These are phyloP conservation scores for Vicugna pacos DNA, from an alignment of 2,113 vertebrate species.

Conservation along the genomic window DNA sequence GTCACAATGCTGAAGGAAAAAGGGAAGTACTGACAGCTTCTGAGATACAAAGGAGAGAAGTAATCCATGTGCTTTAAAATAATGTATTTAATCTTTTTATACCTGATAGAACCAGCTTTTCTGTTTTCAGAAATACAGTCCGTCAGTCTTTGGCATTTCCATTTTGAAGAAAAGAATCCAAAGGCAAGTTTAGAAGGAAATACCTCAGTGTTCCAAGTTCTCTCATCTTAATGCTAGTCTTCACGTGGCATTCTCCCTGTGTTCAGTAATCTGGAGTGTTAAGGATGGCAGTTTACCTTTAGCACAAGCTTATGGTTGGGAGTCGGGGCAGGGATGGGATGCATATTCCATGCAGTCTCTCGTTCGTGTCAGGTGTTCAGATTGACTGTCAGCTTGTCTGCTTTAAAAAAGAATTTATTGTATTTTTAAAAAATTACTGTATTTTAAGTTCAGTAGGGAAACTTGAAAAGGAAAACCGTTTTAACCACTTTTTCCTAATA, in stretches of 20 bases:
- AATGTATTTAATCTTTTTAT: conserved; percentile 6
- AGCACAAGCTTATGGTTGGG: neutral
- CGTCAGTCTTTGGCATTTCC: neutral
- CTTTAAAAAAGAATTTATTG: neutral
- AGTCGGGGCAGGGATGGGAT: neutral
- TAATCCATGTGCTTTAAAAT: neutral
- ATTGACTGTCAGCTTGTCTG: neutral
- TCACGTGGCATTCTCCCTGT: neutral
- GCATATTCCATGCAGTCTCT: neutral
- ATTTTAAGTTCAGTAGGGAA: neutral
- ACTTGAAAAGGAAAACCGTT: neutral
- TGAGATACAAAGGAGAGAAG: neutral
- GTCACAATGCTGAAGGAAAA: neutral
- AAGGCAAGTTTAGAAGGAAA: neutral
- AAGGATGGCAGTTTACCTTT: neutral
- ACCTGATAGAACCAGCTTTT: neutral
- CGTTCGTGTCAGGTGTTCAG: neutral
- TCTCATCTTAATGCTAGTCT: neutral
- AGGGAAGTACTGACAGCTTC: neutral
- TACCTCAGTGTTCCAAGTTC: neutral
- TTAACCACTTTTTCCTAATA: neutral
- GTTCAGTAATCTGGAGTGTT: neutral
- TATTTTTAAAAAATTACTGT: neutral
- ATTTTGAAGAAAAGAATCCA: neutral
- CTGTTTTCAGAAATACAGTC: neutral